Percentiles rank a stretch among this genome's conserved stretches.
These are phyloP conservation scores for Entomobrya proxima DNA, from an alignment of 2,888 invertebrate genomes.

Conservation along the genomic window DNA sequence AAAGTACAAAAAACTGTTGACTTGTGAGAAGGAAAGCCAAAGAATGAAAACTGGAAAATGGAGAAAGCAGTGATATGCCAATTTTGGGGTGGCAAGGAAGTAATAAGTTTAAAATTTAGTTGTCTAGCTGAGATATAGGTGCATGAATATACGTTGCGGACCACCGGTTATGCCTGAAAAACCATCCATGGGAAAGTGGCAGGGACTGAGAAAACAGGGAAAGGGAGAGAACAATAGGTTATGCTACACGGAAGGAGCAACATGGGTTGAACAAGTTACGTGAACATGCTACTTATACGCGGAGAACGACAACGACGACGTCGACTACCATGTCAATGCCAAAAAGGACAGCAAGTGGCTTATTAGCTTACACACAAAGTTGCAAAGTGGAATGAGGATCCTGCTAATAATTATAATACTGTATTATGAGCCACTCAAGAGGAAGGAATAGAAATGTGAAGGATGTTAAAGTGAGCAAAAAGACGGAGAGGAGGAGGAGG, in stretches of 20 bases:
- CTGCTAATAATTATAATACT: constrained; percentile 56
- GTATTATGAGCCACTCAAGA: constrained; percentile 58
- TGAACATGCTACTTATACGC: not conserved
- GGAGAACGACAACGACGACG: not conserved
- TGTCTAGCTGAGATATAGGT: not conserved
- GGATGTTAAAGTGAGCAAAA: constrained; percentile 57
- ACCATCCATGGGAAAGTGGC: not conserved
- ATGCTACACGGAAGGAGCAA: not conserved
- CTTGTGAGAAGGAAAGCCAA: not conserved
- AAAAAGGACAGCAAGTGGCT: constrained; percentile 59
- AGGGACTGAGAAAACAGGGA: not conserved
- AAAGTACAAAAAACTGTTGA: no score
- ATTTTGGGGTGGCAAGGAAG: not conserved
- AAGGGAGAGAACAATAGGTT: constrained; percentile 1
- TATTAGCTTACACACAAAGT: constrained; percentile 60
- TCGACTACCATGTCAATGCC: constrained; percentile 22
- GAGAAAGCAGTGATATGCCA: not conserved
- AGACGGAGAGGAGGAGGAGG: constrained; percentile 42
- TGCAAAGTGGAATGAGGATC: constrained; percentile 59
- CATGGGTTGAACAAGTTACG: not conserved
- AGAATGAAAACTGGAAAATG: no score
- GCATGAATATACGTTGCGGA: not conserved
- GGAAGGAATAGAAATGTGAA: constrained; percentile 61
- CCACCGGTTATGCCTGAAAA: not conserved
- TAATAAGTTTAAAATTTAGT: constrained; percentile 45